These are phyloP conservation scores for Nemotelus pantherinus DNA, from an alignment of 2,888 invertebrate species.

Conservation along the genomic window DNA sequence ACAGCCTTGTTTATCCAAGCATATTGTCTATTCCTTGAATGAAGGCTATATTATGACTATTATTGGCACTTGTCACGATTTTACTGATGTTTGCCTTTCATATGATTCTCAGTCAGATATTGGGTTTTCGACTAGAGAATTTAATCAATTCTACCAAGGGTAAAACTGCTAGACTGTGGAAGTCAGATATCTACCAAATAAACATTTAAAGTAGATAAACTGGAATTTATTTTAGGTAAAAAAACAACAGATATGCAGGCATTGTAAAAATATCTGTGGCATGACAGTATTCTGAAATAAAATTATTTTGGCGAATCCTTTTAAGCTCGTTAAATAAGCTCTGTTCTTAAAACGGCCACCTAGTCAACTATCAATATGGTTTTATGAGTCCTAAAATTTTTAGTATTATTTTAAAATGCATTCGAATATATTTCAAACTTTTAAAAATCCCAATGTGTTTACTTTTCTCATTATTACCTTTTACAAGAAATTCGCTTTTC, in stretches of 20 bases:
- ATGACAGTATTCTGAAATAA: too few species aligned
- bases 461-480: too few species aligned
- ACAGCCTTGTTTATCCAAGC: conserved; percentile 6
- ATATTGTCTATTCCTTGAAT: conserved; percentile 15
- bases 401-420: too few species aligned
- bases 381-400: too few species aligned
- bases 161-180: background rate
- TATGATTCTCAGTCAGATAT: conserved; percentile 9
- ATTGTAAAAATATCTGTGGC: background rate
- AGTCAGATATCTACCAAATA: background rate
- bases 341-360: too few species aligned
- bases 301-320: too few species aligned
- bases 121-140: conserved; percentile 5
- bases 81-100: background rate
- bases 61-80: conserved; percentile 40
- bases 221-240: background rate
- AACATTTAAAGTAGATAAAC: background rate
- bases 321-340: too few species aligned
- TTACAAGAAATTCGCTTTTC: too few species aligned
- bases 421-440: too few species aligned
- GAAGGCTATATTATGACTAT: conserved; percentile 16
- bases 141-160: background rate
- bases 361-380: too few species aligned
- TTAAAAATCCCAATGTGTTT: too few species aligned
- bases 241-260: background rate